Conservation (phyloP, 2,888 invertebrate genomes). For the Dolichopus griseipennis region DNA sequence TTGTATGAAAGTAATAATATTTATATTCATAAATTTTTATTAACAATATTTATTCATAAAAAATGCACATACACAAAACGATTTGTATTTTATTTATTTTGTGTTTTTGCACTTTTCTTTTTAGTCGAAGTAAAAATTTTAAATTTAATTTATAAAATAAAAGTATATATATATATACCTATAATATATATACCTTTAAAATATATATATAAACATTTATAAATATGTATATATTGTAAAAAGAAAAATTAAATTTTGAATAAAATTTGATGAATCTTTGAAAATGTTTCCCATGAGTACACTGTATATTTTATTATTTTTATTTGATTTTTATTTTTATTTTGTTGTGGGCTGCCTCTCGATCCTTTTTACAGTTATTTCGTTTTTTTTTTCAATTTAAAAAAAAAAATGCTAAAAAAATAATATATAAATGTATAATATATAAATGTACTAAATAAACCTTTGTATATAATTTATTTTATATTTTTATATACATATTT, state of each 20-base stretch:
- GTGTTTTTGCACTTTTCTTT: neutral
- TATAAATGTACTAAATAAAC: too few species aligned
- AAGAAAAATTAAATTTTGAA: neutral
- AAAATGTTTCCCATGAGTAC: neutral
- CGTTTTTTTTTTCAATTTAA: too few species aligned
- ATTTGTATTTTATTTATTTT: neutral
- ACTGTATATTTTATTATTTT: too few species aligned
- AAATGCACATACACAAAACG: neutral
- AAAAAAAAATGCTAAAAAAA: too few species aligned
- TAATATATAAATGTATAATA: too few species aligned
- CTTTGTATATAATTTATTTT: too few species aligned
- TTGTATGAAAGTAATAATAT: neutral
- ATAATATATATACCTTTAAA: neutral
- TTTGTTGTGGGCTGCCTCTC: too few species aligned
- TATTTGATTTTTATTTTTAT: too few species aligned
- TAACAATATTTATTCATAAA: slow-evolving; percentile 1
- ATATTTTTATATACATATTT: too few species aligned
- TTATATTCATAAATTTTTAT: neutral
- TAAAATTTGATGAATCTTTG: neutral
- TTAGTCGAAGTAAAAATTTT: neutral
- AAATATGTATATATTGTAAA: neutral
- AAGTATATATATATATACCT: neutral
- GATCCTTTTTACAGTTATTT: too few species aligned
- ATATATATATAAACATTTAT: neutral
- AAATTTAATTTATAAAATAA: neutral